Base-by-base conservation (phyloP, 1,140 invertebrate genomes). In the Leptoteleia sp. region DNA sequence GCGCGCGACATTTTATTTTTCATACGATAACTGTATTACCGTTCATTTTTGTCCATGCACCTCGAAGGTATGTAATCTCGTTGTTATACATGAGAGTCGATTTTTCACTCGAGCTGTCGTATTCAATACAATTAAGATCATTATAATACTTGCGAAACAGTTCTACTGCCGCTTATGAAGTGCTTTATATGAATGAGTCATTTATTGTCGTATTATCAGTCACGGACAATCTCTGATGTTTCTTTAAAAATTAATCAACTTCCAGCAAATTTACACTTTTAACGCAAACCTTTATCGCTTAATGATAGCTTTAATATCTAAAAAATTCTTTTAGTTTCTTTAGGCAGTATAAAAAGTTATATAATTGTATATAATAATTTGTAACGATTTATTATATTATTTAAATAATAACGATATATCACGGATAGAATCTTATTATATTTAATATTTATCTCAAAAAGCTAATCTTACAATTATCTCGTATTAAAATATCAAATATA, bases 81-180 rank as follows among this genome's bases (percentile, higher is more conserved):
- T 42, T 50, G 27, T 65, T 65, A 50, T 57, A 59, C 43, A 65
- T 59, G 59, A 65, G 27, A 75, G 59, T 75, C 71, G 17, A 73
- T 75, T 75, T 75, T 61, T 76, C 54, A 76, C 40, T 37, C 61
- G 43, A 61, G 29, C 45, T 76, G 62, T 67, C 72, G 47, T 61
- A 62, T 76, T 76, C 61, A 54, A 64, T 67, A 76, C 45, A 67
- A 65, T 75, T 75, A 75, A 75, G 71, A 59, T 75, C 43, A 38
- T 40, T 55, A 52, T 65, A 65, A 67, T 75, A 47, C 33, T 27
- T 40, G 42, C n/a, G 50, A 67, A 75, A 75, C 12, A 37, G 38
- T 64, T 43, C 43, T 43, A 43, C 37, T 50, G 33, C 48, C 54
- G 13, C 54, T 75, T 61, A 75, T 75, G 33, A 75, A 65, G 61